Evolutionary conservation across 2,888 invertebrate genomes (phyloP), one percentile per base, ranked within the genome.

Genomic region (Melinaea marsaeus): DNA sequence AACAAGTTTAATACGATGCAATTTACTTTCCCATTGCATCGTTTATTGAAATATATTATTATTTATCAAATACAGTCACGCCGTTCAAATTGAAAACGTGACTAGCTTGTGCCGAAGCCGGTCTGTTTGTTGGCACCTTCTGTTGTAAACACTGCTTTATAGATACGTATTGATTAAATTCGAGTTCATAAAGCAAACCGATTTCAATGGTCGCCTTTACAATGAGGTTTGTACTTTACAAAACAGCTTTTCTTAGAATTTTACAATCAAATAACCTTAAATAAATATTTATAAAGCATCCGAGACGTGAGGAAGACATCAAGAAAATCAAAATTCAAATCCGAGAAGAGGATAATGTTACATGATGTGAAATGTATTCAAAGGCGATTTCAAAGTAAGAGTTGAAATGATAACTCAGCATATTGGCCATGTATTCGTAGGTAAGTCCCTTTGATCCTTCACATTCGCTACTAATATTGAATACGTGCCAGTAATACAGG

Each of bases 391-490:
- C 60, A 60, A 60, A 51, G 54, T 64, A 68, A 68, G 69, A 67
- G 66, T 66, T 67, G 63, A 65, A 68, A 68, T 67, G 72, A 65
- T 64, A 68, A 65, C 66, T 66, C 63, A 65, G 67, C 70, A 69
- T 73, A 72, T 72, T 70, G 71, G 65, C 64, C 69, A 72, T 69
- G 69, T 69, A 67, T 59, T 22, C 51, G 9, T 51, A 32, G 59
- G 67, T 59, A 58, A 65, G 70, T 66, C 70, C 72, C 72, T 77
- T 77, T 77, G 77, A 77, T 74, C 22, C 71, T 66, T 22, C 69
- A 66, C 66, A 69, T 72, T 73, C 71, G 68, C 68, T 71, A 71
- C 77, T 75, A 75, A 78, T 78, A 78, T 78, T 76, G 77, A 75
- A 77, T 72, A 77, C 77, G 76, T 76, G 76, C 75, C 71, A 64